Evolutionary conservation across 1,140 invertebrate genomes (phyloP), one percentile per base, ranked within the genome.

Genomic region (Hyles vespertilio): DNA sequence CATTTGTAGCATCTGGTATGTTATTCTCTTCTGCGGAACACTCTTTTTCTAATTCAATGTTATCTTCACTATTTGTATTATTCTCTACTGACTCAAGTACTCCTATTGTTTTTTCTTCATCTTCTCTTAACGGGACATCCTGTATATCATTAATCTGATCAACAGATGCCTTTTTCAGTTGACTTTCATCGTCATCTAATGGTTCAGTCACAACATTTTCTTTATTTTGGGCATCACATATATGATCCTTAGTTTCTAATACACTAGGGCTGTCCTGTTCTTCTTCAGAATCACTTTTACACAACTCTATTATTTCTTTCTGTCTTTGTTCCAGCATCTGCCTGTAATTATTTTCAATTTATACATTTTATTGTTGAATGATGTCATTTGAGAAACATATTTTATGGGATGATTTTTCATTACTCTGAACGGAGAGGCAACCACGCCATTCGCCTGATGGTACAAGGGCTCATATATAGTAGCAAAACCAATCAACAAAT

Each of bases 241-340:
- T 44, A 44, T 58, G 10, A 32, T 51, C 36, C 3, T 33, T 47
- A 11, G 33, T 56, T 33, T 56, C 40, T 46, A 40, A 53, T 11
- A 50, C 43, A 61, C 49, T 50, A 22, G 22, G 22, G 48, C 53
- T 47, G 12, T 54, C 47, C 51, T 40, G 58, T 61, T 92, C 91
- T 80, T 79, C 79, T 36, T 87, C 81, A 52, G 71, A 67, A 8
- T 92, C 91, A 77, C 91, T 92, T 75, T 92, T 92, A 67, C 91
- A 93, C 65, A 92, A 84, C 65, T 91, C 85, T 69, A 92, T 88
- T 51, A 92, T 89, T 80, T 91, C 89, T 72, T 91, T 92, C 72
- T 92, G 89, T 62, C 90, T 84, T 74, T 91, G 79, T 74, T 92
- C 86, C 56, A 92, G 67, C 61, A 87, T 73, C 74, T 86, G 80